These are phyloP conservation scores for Lomographa bimaculata DNA, from an alignment of 2,888 invertebrate species.

Conservation along the genomic window DNA sequence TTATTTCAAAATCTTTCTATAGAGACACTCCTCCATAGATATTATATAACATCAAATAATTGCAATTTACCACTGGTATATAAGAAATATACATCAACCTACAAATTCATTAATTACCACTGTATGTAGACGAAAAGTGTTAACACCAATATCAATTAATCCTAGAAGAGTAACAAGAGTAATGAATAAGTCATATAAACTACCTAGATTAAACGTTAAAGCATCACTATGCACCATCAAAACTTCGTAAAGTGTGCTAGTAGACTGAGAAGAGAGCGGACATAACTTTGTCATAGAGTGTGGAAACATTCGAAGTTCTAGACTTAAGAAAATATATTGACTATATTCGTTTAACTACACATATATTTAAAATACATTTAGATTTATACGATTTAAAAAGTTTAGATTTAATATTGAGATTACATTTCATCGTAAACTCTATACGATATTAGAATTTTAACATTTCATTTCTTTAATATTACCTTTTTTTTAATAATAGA, in stretches of 20 bases:
- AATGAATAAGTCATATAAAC: too few species aligned
- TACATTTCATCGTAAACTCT: conserved; percentile 7
- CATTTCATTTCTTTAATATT: neutral
- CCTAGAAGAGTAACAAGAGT: conserved; percentile 5
- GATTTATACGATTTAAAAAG: neutral
- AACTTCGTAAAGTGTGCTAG: conserved; percentile 31
- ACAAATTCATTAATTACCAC: too few species aligned
- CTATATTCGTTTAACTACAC: conserved; percentile 10
- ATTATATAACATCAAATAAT: too few species aligned
- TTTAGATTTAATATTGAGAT: conserved; percentile 9
- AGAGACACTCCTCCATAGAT: too few species aligned
- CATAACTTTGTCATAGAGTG: conserved; percentile 4
- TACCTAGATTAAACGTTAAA: conserved; percentile 38
- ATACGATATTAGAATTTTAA: neutral
- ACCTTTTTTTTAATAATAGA: too few species aligned
- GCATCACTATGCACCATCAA: conserved; percentile 55
- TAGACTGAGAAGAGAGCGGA: conserved; percentile 30
- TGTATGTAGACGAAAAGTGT: conserved; percentile 11
- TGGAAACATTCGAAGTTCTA: conserved; percentile 4
- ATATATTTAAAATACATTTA: conserved; percentile 8
- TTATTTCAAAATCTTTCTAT: neutral
- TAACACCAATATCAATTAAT: conserved; percentile 18
- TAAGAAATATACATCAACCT: too few species aligned
- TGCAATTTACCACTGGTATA: conserved; percentile 4
- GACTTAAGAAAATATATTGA: conserved; percentile 20